A percentile compares a stretch with the other conserved stretches of the same genome.
These are phyloP conservation scores for Odontamblyopus lacepedii DNA, from an alignment of 2,797 vertebrate species.

Conservation along the genomic window DNA sequence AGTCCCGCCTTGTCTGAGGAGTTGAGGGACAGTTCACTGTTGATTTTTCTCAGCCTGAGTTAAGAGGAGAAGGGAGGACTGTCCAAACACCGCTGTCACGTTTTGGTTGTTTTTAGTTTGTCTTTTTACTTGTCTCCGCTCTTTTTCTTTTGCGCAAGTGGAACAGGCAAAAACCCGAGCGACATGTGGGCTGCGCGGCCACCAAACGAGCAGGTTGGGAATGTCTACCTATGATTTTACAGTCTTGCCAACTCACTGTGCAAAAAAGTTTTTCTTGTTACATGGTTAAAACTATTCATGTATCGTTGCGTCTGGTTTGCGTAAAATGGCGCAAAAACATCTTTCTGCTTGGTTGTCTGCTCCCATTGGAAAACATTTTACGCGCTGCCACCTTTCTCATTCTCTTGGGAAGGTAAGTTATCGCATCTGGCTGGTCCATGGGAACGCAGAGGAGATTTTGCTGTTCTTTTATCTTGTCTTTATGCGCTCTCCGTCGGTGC, in stretches of 20 bases:
- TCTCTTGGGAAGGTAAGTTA: conserved; percentile 48
- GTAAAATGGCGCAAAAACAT: not conserved
- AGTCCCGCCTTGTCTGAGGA: conserved; percentile 57
- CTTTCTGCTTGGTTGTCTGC: not conserved
- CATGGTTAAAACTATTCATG: no score
- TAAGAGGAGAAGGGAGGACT: conserved; percentile 13
- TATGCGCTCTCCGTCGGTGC: not conserved
- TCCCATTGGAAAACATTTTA: conserved; percentile 20
- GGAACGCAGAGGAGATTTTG: conserved; percentile 30
- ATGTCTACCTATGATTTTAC: conserved; percentile 25
- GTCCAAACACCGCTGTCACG: conserved; percentile 1
- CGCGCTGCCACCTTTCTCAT: conserved; percentile 2
- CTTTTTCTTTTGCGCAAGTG: conserved; percentile 23
- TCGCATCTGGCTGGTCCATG: conserved; percentile 46
- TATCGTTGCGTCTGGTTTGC: not conserved
- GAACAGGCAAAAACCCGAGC: conserved; percentile 15
- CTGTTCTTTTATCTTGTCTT: conserved; percentile 3
- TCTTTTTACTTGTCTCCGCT: not conserved
- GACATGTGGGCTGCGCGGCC: conserved; percentile 65
- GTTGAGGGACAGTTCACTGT: conserved; percentile 59
- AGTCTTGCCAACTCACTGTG: conserved; percentile 7
- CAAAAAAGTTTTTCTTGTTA: not conserved
- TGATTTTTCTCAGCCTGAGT: conserved; percentile 32
- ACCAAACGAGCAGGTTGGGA: conserved; percentile 73
- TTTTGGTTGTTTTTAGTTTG: not conserved